Percentiles rank a stretch among this genome's conserved stretches.
These are phyloP conservation scores for Nasonovia ribisnigri DNA, from an alignment of 2,888 invertebrate species.

Conservation along the genomic window DNA sequence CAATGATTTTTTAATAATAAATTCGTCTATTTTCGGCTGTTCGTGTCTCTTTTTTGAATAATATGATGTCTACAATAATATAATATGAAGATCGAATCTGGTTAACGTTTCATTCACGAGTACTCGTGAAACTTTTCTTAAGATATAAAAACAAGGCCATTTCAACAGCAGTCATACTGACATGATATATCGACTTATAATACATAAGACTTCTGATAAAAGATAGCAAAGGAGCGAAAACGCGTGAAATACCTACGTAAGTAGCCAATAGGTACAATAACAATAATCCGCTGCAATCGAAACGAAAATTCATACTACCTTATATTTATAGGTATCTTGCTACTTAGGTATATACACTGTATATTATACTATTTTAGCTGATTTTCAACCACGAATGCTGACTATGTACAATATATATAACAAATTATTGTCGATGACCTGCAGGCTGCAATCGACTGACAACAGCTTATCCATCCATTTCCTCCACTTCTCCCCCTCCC, in stretches of 20 bases:
- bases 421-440: background rate
- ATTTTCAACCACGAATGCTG: background rate
- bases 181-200: background rate
- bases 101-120: background rate
- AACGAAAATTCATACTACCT: background rate
- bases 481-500: background rate
- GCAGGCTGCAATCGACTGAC: background rate
- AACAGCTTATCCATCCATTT: background rate
- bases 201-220: background rate
- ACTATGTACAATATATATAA: background rate
- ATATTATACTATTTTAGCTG: background rate
- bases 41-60: background rate
- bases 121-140: background rate
- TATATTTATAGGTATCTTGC: background rate
- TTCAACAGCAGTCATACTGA: background rate
- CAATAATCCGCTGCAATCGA: background rate
- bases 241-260: no score
- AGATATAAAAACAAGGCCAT: background rate
- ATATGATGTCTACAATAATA: background rate
- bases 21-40: background rate
- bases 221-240: background rate
- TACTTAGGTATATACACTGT: background rate
- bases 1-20: background rate
- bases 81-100: background rate
- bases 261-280: background rate